These are phyloP conservation scores for Ligdia adustata DNA, from an alignment of 2,888 invertebrate species.

Conservation along the genomic window DNA sequence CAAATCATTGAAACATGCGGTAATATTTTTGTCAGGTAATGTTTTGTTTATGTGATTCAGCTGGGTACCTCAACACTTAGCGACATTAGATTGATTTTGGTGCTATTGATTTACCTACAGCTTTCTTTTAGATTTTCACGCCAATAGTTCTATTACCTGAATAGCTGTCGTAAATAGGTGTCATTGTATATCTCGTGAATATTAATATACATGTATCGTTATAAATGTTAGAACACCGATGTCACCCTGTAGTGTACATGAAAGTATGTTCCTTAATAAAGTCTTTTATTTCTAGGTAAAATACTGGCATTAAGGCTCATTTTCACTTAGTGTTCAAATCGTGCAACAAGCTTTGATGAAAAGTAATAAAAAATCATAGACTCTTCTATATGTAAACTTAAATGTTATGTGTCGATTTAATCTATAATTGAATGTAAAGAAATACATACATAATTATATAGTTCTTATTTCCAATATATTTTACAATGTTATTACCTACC, in stretches of 20 bases:
- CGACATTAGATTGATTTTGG: no score
- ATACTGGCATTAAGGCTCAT: conserved; percentile 72
- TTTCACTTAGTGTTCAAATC: conserved; percentile 41
- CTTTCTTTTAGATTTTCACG: background rate
- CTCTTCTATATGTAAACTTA: conserved; percentile 28
- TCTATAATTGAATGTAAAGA: conserved; percentile 42
- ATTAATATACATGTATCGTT: conserved; percentile 41
- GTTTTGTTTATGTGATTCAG: no score
- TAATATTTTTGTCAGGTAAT: no score
- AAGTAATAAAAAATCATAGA: conserved; percentile 29
- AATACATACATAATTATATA: conserved; percentile 42
- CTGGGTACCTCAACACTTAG: no score
- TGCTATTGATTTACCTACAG: conserved; percentile 14
- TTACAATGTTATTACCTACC: conserved; percentile 53
- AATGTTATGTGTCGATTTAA: conserved; percentile 31
- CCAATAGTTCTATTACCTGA: background rate
- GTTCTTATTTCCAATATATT: conserved; percentile 65
- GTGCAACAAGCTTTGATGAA: conserved; percentile 35
- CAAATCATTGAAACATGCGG: no score
- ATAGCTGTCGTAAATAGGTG: conserved; percentile 10
- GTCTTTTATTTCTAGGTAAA: conserved; percentile 76
- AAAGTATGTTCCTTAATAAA: conserved; percentile 74
- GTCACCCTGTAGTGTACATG: conserved; percentile 43
- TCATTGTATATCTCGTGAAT: conserved; percentile 38
- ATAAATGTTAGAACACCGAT: conserved; percentile 31